Percentiles rank a stretch among this genome's conserved stretches.
Evolutionary conservation across 2,113 vertebrate genomes (phyloP).

Genomic region (Scalopus aquaticus): DNA sequence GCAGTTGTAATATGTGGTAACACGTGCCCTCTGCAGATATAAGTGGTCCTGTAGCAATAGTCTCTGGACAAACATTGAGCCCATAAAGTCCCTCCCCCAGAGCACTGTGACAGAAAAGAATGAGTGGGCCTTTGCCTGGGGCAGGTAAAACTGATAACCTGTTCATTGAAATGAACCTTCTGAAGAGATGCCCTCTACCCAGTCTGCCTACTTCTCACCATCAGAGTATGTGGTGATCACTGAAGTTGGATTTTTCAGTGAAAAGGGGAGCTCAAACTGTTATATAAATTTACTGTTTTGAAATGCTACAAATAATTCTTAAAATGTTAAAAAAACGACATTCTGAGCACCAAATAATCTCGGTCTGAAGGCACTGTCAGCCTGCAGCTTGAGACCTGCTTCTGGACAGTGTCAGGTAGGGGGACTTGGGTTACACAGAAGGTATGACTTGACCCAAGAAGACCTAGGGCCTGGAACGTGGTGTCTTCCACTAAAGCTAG

Average conservation of each 20-base stretch:
- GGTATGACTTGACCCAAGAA: not conserved
- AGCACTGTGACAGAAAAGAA: not conserved
- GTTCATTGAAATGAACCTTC: too few relatives aligned
- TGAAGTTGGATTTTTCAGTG: not conserved
- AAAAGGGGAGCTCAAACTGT: not conserved
- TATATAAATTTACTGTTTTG: not conserved
- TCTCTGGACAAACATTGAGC: not conserved
- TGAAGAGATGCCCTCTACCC: not conserved
- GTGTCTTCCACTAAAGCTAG: not conserved
- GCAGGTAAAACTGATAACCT: not conserved
- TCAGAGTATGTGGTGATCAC: too few relatives aligned
- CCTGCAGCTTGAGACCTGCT: not conserved
- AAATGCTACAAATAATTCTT: not conserved
- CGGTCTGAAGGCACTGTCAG: not conserved
- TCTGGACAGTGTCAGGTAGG: too few relatives aligned
- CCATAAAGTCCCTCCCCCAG: not conserved
- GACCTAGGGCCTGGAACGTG: not conserved
- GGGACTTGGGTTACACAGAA: not conserved
- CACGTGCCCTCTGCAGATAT: fast-evolving
- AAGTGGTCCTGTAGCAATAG: not conserved
- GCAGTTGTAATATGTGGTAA: not conserved
- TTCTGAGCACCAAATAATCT: not conserved
- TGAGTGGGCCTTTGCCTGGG: too few relatives aligned
- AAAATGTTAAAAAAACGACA: not conserved
- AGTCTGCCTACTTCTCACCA: not conserved